Percentiles rank a stretch among this genome's conserved stretches.
These are phyloP conservation scores for Phalacrocorax pelagicus DNA, from an alignment of 2,113 vertebrate species.

Conservation along the genomic window DNA sequence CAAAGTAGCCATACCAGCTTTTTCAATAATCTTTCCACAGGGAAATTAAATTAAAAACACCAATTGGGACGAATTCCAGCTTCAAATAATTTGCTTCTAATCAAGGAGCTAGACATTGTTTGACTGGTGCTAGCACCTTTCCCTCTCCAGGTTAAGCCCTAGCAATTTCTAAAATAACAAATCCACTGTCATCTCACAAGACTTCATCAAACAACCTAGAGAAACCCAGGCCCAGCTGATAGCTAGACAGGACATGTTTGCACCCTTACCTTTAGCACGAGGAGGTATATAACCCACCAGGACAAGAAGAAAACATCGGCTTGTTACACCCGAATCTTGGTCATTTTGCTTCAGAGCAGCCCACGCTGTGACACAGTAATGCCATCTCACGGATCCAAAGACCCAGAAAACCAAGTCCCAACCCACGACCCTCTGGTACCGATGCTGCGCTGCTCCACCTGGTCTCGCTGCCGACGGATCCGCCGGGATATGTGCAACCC, in stretches of 20 bases:
- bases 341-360: not conserved
- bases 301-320: not conserved
- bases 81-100: not conserved
- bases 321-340: no score
- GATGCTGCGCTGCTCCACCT: rapidly evolving
- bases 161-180: not conserved
- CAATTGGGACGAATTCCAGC: not conserved
- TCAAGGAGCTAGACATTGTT: not conserved
- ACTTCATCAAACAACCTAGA: not conserved
- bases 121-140: not conserved
- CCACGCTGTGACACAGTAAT: rapidly evolving
- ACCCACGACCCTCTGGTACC: rapidly evolving
- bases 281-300: not conserved
- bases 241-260: rapidly evolving
- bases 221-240: not conserved
- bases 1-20: not conserved
- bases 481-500: rapidly evolving
- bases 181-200: not conserved
- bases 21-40: not conserved
- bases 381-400: rapidly evolving
- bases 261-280: no score
- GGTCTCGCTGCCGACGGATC: rapidly evolving
- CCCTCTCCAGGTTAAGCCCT: not conserved
- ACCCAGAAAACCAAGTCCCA: not conserved
- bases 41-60: not conserved